These are phyloP conservation scores for Perca schrenkii DNA, from an alignment of 2,113 vertebrate species.

Conservation along the genomic window DNA sequence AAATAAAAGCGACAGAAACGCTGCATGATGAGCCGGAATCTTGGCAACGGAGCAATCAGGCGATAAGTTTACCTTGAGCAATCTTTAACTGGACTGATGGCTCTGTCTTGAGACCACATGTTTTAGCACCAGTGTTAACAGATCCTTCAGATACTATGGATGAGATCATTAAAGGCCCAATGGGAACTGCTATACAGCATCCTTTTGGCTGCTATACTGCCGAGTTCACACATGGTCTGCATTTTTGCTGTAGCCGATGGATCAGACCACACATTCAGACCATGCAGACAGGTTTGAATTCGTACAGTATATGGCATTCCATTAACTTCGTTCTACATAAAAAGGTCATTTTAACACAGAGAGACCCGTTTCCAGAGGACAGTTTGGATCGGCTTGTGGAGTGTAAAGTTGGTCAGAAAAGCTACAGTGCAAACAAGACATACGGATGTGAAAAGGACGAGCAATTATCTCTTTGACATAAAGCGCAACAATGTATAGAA, in stretches of 20 bases:
- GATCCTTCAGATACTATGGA: not conserved
- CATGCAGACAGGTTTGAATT: conserved; percentile 12
- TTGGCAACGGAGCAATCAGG: not conserved
- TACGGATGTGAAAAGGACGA: conserved; percentile 59
- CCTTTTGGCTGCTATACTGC: not conserved
- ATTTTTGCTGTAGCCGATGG: not conserved
- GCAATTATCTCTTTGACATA: conserved; percentile 45
- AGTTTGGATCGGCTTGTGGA: conserved; percentile 21
- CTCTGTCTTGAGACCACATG: conserved; percentile 8
- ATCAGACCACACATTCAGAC: not conserved
- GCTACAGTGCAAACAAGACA: conserved; percentile 77
- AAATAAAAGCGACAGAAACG: conserved; percentile 11
- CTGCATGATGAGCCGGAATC: conserved; percentile 8
- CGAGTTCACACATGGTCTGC: not conserved
- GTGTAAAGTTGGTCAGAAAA: conserved; percentile 43
- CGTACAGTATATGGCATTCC: conserved; percentile 21
- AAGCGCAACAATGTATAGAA: conserved; percentile 70
- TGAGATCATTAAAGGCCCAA: not conserved
- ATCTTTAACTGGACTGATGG: not conserved
- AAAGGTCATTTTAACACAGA: conserved; percentile 15
- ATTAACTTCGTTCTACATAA: conserved; percentile 14
- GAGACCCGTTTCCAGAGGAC: conserved; percentile 5
- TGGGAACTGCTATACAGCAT: not conserved
- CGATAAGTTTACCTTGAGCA: conserved; percentile 3
- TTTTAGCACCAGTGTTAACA: conserved; percentile 51